Evolutionary conservation across 1,140 invertebrate genomes (phyloP).

Genomic region (Saccostrea glomerata): DNA sequence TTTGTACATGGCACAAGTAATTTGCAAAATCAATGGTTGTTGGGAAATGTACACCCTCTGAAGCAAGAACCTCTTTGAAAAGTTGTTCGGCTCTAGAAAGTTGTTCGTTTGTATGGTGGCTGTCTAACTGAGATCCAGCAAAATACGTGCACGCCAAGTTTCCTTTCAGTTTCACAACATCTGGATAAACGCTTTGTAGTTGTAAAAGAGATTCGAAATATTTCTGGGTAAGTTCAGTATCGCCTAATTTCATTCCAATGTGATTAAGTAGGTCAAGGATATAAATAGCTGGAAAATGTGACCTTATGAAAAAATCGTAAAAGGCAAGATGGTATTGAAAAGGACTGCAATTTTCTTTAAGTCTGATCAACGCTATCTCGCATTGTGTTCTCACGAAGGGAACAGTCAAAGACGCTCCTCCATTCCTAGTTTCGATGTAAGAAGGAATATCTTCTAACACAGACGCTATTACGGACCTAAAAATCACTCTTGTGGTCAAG

Average conservation of each 20-base stretch:
- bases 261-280: constrained; percentile 37
- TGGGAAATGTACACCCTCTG: constrained; percentile 38
- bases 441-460: constrained; percentile 51
- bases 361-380: constrained; percentile 23
- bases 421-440: constrained; percentile 45
- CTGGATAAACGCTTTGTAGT: constrained; percentile 37
- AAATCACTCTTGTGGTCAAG: constrained; percentile 23
- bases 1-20: constrained; percentile 36
- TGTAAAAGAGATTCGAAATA: constrained; percentile 20
- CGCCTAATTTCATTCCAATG: constrained; percentile 30
- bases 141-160: constrained; percentile 57
- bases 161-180: constrained; percentile 46
- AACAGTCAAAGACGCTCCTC: constrained; percentile 33
- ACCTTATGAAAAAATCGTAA: constrained; percentile 14
- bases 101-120: neutral
- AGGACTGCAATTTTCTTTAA: constrained; percentile 2
- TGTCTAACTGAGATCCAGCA: neutral
- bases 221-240: neutral
- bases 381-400: constrained; percentile 33
- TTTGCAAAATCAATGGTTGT: constrained; percentile 49
- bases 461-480: constrained; percentile 41
- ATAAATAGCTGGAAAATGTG: constrained; percentile 15
- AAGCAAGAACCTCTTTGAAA: constrained; percentile 42
- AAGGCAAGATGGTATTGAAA: constrained; percentile 35
- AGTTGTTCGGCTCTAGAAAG: constrained; percentile 40